Percentiles rank a stretch among this genome's conserved stretches.
Conservation (phyloP, 1,140 invertebrate species). For the Drepana arcuata region DNA sequence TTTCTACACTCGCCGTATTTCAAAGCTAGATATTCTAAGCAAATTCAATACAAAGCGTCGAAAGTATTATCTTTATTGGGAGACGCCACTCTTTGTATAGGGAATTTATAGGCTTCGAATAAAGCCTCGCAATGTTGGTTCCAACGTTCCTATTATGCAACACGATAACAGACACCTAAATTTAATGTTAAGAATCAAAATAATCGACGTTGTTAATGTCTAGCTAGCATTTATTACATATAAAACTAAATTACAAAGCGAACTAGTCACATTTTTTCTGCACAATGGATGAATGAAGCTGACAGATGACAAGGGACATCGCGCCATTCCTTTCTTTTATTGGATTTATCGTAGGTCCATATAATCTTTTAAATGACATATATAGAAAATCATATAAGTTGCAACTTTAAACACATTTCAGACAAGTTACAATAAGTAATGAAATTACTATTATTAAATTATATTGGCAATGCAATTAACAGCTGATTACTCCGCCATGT, state of each 20-base stretch:
- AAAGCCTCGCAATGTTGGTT: conserved; percentile 28
- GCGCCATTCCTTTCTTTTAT: conserved; percentile 52
- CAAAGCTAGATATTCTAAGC: too few relatives aligned
- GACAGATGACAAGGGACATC: conserved; percentile 65
- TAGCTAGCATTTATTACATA: conserved; percentile 44
- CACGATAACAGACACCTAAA: conserved; percentile 25
- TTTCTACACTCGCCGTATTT: too few relatives aligned
- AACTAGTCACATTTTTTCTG: conserved; percentile 69
- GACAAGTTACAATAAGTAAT: conserved; percentile 7
- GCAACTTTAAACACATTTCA: neutral
- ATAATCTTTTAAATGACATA: conserved; percentile 2
- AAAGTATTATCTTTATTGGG: conserved; percentile 33
- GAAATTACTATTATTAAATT: conserved; percentile 24
- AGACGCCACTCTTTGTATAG: conserved; percentile 65
- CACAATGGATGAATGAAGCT: conserved; percentile 69
- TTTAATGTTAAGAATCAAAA: conserved; percentile 37
- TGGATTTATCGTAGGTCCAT: conserved; percentile 4
- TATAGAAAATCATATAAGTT: conserved; percentile 1
- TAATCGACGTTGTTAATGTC: conserved; percentile 39
- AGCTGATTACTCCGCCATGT: conserved; percentile 70
- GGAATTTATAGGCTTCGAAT: conserved; percentile 43
- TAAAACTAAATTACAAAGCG: conserved; percentile 56
- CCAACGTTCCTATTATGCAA: conserved; percentile 29
- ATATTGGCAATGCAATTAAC: conserved; percentile 66
- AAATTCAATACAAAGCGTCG: too few relatives aligned